Percentiles rank a stretch among this genome's conserved stretches.
phyloP scores from a whole-genome alignment of 2,888 invertebrate species.

The Stegophylla sp. region DNA sequence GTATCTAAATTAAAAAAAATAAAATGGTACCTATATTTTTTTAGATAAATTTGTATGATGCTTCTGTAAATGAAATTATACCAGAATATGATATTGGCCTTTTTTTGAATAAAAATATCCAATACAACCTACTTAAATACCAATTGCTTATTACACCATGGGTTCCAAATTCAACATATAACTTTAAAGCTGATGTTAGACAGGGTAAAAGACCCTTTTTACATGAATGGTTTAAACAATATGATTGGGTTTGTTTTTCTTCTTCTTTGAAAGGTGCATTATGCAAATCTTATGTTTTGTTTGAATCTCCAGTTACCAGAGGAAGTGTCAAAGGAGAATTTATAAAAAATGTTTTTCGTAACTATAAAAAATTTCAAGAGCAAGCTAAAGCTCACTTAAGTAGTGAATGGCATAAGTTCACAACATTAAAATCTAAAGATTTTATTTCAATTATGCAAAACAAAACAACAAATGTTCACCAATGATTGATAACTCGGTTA shows the following conservation, averaged over 20 bases:
- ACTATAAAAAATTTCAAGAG: slow-evolving; percentile 14
- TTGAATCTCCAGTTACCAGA: background rate
- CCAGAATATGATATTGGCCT: slow-evolving; percentile 7
- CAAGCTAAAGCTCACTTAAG: background rate
- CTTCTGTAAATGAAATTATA: slow-evolving; percentile 11
- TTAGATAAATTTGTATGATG: background rate
- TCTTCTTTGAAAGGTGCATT: slow-evolving; percentile 24
- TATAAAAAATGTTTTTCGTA: slow-evolving; percentile 5
- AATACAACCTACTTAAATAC: slow-evolving; percentile 14
- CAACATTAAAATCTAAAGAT: slow-evolving; percentile 5
- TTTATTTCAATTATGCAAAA: background rate
- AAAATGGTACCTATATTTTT: background rate
- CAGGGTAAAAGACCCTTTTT: slow-evolving; percentile 6
- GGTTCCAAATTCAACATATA: slow-evolving; percentile 15
- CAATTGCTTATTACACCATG: slow-evolving; percentile 7
- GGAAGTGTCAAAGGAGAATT: background rate
- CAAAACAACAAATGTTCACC: slow-evolving; percentile 6
- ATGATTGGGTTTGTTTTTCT: slow-evolving; percentile 22
- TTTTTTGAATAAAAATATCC: slow-evolving; percentile 14
- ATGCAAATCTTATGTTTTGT: slow-evolving; percentile 7
- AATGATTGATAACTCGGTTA: background rate
- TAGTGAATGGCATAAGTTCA: slow-evolving; percentile 19
- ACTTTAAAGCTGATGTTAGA: slow-evolving; percentile 16
- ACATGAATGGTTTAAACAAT: slow-evolving; percentile 22
- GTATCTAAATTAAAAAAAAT: too few species aligned